Conservation (phyloP, 2,113 vertebrate genomes). For the Picathartes gymnocephalus region DNA sequence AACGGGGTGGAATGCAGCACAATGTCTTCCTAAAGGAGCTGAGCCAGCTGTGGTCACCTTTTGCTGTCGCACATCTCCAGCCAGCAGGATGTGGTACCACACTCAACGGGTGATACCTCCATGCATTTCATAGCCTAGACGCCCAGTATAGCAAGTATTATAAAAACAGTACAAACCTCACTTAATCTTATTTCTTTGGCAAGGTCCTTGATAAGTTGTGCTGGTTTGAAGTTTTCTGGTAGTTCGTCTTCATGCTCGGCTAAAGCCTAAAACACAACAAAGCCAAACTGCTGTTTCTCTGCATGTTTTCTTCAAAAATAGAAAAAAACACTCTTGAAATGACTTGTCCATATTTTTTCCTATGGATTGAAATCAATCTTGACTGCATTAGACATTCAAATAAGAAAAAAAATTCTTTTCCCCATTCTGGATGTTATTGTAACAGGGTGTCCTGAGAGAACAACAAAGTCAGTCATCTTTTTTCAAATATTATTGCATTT, state of each 20-base stretch:
- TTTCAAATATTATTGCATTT: not conserved
- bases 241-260: conserved; percentile 97
- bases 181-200: conserved; percentile 98
- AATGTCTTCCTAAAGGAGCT: not conserved
- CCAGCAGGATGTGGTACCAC: not conserved
- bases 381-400: not conserved
- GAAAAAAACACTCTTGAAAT: not conserved
- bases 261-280: conserved; percentile 81
- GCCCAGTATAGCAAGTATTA: not conserved
- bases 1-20: not conserved
- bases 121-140: not conserved
- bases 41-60: not conserved
- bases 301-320: not conserved
- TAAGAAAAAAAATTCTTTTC: not conserved
- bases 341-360: not conserved
- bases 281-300: not conserved
- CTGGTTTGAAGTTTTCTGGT: conserved; percentile 97
- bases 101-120: not conserved
- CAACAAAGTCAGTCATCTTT: not conserved
- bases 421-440: not conserved
- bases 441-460: not conserved
- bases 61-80: not conserved
- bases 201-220: conserved; percentile 98
- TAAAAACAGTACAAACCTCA: conserved; percentile 77
- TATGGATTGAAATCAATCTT: not conserved